Evolutionary conservation across 2,113 vertebrate species (phyloP), one percentile per base, ranked within the genome.

Genomic region (Shinisaurus crocodilurus): DNA sequence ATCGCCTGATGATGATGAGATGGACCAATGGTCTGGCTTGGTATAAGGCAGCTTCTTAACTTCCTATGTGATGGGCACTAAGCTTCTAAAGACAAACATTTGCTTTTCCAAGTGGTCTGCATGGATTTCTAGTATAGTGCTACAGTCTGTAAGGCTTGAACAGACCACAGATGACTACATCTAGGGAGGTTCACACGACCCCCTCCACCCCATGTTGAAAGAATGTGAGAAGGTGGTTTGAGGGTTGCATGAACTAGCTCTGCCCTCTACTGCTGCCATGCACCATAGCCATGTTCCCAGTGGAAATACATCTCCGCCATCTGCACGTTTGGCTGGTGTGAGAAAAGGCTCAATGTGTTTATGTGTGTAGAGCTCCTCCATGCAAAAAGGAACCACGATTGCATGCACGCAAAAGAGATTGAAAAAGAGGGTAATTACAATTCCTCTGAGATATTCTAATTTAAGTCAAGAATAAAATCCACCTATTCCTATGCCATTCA

Each of bases 401-500:
- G 77, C 77, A 18, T n/a, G 32, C 69, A 72, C 7, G 2, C 69
- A 37, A 37, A 79, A 7, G 27, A 82, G 45, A 1, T 13, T 20
- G 2, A n/a, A 82, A 82, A 83, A 60, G 50, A 23, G 12, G 29
- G 48, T 76, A 45, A 65, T 43, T 88, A 65, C 29, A 25, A 60
- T 65, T 75, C 18, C 43, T 48, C 32, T 60, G 27, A 65, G 37
- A 40, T 65, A 20, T 20, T 60, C 29, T 60, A 45, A 6, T 74
- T 16, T 23, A 32, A 82, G 67, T 74, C 79, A 83, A 75, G 27
- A 83, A 84, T 84, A 84, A 89, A 89, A 75, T 63, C 70, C 54
- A 75, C 32, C 57, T 65, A 83, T 75, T 83, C 40, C 13, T 37
- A 63, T 75, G 27, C 32, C 50, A 84, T 89, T 84, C 54, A 34